phyloP scores from a whole-genome alignment of 2,113 vertebrate genomes.

The Ranitomeya variabilis region DNA sequence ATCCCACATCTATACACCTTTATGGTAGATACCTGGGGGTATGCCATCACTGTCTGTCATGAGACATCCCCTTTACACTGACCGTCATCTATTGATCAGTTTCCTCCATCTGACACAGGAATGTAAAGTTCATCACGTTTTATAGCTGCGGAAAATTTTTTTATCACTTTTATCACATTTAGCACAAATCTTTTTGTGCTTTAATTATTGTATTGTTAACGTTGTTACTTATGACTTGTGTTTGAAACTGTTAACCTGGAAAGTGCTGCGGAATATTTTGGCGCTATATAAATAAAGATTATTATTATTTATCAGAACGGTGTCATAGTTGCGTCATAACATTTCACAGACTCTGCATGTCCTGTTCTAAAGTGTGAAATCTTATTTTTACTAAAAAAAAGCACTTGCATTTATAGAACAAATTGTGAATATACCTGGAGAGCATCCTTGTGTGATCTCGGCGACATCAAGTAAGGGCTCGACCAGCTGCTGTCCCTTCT shows the following conservation, averaged over 20 bases:
- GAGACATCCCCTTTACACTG: not conserved
- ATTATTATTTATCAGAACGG: too few relatives aligned
- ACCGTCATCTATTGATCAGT: not conserved
- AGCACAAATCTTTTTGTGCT: too few relatives aligned
- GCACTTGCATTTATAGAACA: not conserved
- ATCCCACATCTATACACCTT: too few relatives aligned
- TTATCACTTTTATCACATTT: too few relatives aligned
- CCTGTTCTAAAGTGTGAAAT: not conserved
- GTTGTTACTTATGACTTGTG: too few relatives aligned
- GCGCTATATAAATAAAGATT: too few relatives aligned
- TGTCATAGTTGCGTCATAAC: not conserved
- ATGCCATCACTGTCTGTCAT: too few relatives aligned
- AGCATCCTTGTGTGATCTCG: not conserved
- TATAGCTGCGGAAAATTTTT: not conserved
- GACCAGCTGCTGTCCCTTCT: not conserved
- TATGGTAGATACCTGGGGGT: too few relatives aligned
- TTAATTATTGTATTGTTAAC: too few relatives aligned
- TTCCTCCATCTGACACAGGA: not conserved
- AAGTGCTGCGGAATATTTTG: too few relatives aligned
- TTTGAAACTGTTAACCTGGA: too few relatives aligned
- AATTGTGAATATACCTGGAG: not conserved
- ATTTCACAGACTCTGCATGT: not conserved
- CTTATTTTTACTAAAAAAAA: not conserved
- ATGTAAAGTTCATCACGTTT: not conserved
- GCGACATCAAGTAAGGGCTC: not conserved